phyloP scores from a whole-genome alignment of 30 jellyfish, hydroid and myxozoan genomes.

The Hydra vulgaris region DNA sequence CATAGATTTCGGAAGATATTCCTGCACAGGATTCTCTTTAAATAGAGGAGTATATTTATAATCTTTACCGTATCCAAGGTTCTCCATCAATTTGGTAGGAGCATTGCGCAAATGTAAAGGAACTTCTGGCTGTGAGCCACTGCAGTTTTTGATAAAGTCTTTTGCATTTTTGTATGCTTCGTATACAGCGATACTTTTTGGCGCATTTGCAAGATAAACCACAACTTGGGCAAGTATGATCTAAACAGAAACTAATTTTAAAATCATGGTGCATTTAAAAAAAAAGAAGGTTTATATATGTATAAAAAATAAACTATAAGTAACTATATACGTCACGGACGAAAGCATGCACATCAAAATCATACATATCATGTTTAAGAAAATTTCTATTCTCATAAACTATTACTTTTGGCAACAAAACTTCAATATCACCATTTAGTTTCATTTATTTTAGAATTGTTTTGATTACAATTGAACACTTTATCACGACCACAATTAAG shows the following conservation, averaged over 20 bases:
- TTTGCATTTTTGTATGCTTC: conserved; percentile 61
- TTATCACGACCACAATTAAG: too few relatives aligned
- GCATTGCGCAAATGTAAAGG: conserved; percentile 82
- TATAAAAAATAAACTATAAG: not conserved
- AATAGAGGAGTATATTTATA: conserved; percentile 49
- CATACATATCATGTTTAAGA: too few relatives aligned
- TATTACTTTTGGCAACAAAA: too few relatives aligned
- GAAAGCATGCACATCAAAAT: too few relatives aligned
- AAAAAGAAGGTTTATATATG: not conserved
- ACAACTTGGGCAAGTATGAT: conserved; percentile 61
- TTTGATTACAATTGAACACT: too few relatives aligned
- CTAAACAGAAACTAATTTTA: conserved; percentile 17
- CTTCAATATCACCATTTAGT: too few relatives aligned
- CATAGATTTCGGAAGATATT: conserved; percentile 9
- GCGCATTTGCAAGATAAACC: conserved; percentile 64
- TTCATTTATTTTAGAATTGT: too few relatives aligned
- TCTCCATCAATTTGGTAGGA: conserved; percentile 62
- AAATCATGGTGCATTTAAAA: too few relatives aligned
- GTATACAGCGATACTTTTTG: conserved; percentile 63
- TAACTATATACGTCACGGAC: too few relatives aligned
- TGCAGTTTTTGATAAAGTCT: conserved; percentile 17
- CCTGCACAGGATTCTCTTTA: not conserved
- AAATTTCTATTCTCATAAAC: too few relatives aligned
- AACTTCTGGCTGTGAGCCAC: conserved; percentile 76
- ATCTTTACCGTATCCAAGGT: conserved; percentile 57